Base-by-base conservation (phyloP, 2,888 invertebrate genomes). In the Zelleria hepariella region DNA sequence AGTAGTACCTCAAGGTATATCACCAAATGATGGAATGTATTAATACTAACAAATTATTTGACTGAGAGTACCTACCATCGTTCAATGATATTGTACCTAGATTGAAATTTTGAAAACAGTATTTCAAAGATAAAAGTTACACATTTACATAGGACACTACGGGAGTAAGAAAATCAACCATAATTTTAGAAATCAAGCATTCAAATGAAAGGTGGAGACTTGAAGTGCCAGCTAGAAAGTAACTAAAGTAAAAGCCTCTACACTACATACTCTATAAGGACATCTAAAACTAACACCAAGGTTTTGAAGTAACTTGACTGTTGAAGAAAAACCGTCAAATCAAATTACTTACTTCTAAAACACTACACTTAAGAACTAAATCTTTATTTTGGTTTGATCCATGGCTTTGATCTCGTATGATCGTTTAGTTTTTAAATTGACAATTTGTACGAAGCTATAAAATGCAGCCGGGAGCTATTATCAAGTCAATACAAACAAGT, bases 181-280 rank as follows among this genome's bases (percentile, higher is more conserved):
- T 64, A 67, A 74, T 67, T 76, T 65, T 68, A 77, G 73, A 78
- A 82, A 79, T 63, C 69, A 79, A 77, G 78, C 76, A 66, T 78
- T 65, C 65, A 83, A 86, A 79, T 73, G 68, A 87, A 83, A 77
- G 73, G 87, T 88, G 87, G 75, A 75, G 69, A 76, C 80, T 78
- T 78, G 71, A 82, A 85, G 88, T 88, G 88, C 88, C 81, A 83
- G 81, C 88, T 88, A 87, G 74, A 77, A 87, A 82, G 66, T 62
- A 81, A 85, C 77, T 61, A 62, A 86, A 84, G 32, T 80, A 71
- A 67, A 88, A 88, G 87, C 87, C 47, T 63, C 86, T 82, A 86
- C 62, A 59, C 82, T 83, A 86, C 57, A 55, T 20, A 77, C 64
- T 71, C 78, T 82, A 82, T 78, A 68, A 84, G 87, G 86, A 86